These are phyloP conservation scores for Catotricha subobsoleta DNA, from an alignment of 2,888 invertebrate species.

Conservation along the genomic window DNA sequence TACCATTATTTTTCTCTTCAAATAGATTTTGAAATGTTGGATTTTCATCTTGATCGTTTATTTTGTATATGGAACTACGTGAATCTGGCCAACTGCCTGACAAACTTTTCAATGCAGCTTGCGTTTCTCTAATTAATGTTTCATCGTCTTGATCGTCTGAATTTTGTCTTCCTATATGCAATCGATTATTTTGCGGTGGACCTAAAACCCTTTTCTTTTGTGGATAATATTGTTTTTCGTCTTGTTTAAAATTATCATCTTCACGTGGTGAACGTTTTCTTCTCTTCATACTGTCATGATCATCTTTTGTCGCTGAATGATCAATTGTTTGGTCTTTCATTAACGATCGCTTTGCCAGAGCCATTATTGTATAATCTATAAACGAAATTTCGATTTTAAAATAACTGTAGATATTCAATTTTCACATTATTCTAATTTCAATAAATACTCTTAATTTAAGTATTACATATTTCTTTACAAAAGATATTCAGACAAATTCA, in stretches of 20 bases:
- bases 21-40: constrained; percentile 71
- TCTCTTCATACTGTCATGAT: constrained; percentile 25
- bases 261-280: constrained; percentile 28
- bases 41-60: constrained; percentile 55
- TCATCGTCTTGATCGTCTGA: constrained; percentile 52
- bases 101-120: constrained; percentile 70
- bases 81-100: constrained; percentile 71
- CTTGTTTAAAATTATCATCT: constrained; percentile 18
- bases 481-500: too few relatives aligned
- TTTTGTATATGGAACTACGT: constrained; percentile 41
- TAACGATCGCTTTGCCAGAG: constrained; percentile 28
- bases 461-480: too few relatives aligned
- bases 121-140: constrained; percentile 69
- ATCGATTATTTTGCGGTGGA: not conserved
- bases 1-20: constrained; percentile 56
- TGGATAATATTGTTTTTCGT: constrained; percentile 18
- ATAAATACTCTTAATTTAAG: too few relatives aligned
- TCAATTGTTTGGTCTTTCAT: constrained; percentile 21
- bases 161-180: constrained; percentile 9
- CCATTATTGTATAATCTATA: too few relatives aligned
- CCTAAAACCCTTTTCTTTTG: constrained; percentile 22
- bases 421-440: too few relatives aligned
- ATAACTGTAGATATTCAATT: too few relatives aligned
- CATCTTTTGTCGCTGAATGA: constrained; percentile 18
- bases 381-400: too few relatives aligned